Conservation (phyloP, 2,888 invertebrate genomes). For the Brachylomia viminalis region DNA sequence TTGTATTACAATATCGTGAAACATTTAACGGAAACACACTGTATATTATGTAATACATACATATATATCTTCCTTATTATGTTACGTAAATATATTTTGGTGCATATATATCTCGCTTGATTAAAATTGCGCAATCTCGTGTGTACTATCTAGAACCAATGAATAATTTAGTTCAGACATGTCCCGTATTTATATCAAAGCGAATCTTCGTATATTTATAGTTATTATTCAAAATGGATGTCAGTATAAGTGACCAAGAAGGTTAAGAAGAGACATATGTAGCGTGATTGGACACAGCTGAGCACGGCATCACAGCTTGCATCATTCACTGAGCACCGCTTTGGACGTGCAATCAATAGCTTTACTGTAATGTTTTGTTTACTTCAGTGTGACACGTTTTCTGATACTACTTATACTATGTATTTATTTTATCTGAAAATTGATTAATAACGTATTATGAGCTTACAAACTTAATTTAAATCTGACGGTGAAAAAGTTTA, state of each 20-base stretch:
- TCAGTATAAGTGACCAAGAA: conserved; percentile 14
- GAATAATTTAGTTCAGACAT: conserved; percentile 22
- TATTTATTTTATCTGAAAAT: conserved; percentile 48
- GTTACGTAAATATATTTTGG: conserved; percentile 37
- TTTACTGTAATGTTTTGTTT: conserved; percentile 66
- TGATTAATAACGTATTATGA: conserved; percentile 51
- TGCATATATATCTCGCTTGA: conserved; percentile 34
- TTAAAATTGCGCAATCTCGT: conserved; percentile 26
- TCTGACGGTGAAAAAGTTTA: neutral
- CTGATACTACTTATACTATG: conserved; percentile 44
- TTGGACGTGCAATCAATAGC: conserved; percentile 74
- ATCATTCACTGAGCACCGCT: conserved; percentile 80
- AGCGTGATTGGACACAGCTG: conserved; percentile 70
- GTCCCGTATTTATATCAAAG: conserved; percentile 8
- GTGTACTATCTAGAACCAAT: conserved; percentile 31
- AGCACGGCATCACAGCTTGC: conserved; percentile 78
- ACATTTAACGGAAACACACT: conserved; percentile 47
- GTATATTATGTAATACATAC: conserved; percentile 54
- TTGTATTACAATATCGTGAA: conserved; percentile 51
- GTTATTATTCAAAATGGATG: conserved; percentile 26
- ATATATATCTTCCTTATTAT: conserved; percentile 46
- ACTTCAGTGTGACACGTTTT: conserved; percentile 65
- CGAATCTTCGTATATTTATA: conserved; percentile 4
- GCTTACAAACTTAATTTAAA: conserved; percentile 1
- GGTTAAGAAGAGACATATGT: conserved; percentile 47